A percentile compares a stretch with the other conserved stretches of the same genome.
Conservation (phyloP, 1,140 invertebrate species). For the Drosophila nebulosa region DNA sequence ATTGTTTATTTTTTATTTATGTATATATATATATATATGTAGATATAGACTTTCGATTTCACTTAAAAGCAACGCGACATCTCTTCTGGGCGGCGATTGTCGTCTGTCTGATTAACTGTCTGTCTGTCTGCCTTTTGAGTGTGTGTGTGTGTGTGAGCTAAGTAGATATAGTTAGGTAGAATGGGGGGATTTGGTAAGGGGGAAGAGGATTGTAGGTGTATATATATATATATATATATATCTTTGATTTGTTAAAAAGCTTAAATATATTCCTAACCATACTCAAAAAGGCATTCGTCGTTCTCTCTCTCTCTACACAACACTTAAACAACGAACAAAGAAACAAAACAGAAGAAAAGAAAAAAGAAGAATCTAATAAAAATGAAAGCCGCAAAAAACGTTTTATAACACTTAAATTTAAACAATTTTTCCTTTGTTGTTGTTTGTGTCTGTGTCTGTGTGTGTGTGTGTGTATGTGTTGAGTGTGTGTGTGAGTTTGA, state of each 20-base stretch:
- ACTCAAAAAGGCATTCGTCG: neutral
- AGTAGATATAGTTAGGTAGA: neutral
- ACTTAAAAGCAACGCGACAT: slow-evolving; percentile 45
- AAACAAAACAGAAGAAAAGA: no score
- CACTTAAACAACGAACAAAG: neutral
- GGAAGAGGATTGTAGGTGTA: neutral
- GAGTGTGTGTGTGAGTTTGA: slow-evolving; percentile 7
- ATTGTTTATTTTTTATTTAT: slow-evolving; percentile 1
- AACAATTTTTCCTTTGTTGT: neutral
- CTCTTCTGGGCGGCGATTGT: slow-evolving; percentile 27
- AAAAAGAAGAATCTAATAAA: neutral
- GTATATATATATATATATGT: slow-evolving; percentile 14
- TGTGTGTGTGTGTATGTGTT: slow-evolving; percentile 8
- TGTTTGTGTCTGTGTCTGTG: no score
- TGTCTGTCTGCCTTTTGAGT: slow-evolving; percentile 13
- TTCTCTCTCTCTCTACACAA: neutral
- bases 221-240: neutral
- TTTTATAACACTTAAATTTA: slow-evolving; percentile 1
- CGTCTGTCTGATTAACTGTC: slow-evolving; percentile 40
- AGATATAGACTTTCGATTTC: slow-evolving; percentile 5
- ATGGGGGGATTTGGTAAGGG: neutral
- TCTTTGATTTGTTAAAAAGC: neutral
- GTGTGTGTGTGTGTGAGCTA: no score
- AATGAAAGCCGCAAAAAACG: neutral
- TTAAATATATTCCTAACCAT: neutral